Percentiles rank a stretch among this genome's conserved stretches.
Evolutionary conservation across 1,140 invertebrate species (phyloP).

Genomic region (Drosophila asahinai): DNA sequence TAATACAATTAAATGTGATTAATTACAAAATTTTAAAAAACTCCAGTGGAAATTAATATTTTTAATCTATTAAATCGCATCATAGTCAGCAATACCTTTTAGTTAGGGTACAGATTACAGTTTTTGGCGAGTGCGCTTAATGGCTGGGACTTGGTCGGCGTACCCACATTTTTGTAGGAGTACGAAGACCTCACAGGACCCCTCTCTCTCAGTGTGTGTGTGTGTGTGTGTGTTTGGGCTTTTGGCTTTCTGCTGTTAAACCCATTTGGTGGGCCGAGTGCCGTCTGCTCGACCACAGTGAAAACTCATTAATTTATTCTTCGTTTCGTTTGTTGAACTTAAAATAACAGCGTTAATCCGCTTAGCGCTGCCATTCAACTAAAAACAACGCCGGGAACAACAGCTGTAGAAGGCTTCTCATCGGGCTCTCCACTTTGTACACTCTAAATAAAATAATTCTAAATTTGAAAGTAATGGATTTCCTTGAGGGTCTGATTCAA

Average conservation of each 20-base stretch:
- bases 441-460: neutral
- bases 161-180: constrained; percentile 41
- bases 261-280: constrained; percentile 55
- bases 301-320: constrained; percentile 84
- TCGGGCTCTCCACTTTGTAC: constrained; percentile 19
- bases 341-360: constrained; percentile 83
- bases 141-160: constrained; percentile 37
- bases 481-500: neutral
- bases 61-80: no score
- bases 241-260: constrained; percentile 76
- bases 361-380: constrained; percentile 76
- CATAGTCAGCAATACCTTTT: neutral
- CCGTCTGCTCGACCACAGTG: constrained; percentile 69
- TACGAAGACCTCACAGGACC: constrained; percentile 6
- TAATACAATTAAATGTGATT: no score
- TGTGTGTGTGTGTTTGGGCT: constrained; percentile 58
- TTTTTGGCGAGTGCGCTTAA: constrained; percentile 63
- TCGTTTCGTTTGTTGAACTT: constrained; percentile 82
- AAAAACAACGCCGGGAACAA: constrained; percentile 64
- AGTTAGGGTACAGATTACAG: constrained; percentile 56
- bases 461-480: neutral
- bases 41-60: no score
- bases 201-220: constrained; percentile 2
- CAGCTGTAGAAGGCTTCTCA: constrained; percentile 38
- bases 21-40: no score